Conservation (phyloP, 2,797 vertebrate genomes). For the Acridotheres tristis region DNA sequence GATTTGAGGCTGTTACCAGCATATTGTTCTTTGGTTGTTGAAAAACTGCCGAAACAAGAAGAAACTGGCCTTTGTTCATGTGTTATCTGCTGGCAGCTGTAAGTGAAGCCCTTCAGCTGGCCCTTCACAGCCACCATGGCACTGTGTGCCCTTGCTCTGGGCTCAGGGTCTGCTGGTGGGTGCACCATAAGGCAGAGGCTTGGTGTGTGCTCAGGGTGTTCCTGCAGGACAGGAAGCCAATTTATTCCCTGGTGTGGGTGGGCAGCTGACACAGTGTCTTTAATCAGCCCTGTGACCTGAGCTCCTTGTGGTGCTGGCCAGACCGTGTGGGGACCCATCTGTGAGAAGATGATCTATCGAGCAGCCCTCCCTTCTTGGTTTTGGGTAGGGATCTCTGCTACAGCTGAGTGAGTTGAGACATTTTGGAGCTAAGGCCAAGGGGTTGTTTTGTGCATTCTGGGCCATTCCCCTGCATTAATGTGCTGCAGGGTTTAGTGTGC, state of each 20-base stretch:
- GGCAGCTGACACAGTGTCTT: accelerated
- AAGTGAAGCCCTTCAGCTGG: background rate
- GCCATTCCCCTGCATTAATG: background rate
- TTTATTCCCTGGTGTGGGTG: background rate
- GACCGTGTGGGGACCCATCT: accelerated
- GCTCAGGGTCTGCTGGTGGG: background rate
- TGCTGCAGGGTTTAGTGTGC: background rate
- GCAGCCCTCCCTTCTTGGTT: background rate
- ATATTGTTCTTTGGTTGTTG: accelerated
- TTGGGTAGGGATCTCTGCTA: accelerated
- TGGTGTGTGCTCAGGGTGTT: accelerated
- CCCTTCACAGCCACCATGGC: accelerated
- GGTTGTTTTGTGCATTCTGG: background rate
- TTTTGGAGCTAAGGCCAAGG: background rate
- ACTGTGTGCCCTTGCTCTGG: background rate
- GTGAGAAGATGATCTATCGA: accelerated
- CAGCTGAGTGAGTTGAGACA: too few species aligned
- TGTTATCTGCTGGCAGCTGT: background rate
- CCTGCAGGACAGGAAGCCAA: background rate
- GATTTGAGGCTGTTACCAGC: background rate
- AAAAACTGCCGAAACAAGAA: background rate
- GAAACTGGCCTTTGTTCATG: background rate
- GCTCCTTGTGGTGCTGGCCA: background rate
- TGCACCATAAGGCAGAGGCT: background rate
- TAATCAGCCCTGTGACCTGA: accelerated